Conservation (phyloP, 1,140 invertebrate genomes). For the Aethina tumida region DNA sequence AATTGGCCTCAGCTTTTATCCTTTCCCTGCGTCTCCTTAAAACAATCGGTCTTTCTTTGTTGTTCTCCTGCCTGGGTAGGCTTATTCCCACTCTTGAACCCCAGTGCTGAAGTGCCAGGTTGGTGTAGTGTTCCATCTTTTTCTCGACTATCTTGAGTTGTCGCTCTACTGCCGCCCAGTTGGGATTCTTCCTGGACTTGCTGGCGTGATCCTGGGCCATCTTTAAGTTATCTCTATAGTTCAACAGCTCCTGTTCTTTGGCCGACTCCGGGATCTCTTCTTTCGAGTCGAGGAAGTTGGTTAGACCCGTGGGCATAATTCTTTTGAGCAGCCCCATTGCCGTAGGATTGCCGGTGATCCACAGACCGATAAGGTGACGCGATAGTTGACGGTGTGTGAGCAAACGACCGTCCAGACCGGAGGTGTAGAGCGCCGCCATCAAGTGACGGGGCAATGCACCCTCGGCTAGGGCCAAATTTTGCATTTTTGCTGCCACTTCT, state of each 20-base stretch:
- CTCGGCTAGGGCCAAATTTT: conserved; percentile 90
- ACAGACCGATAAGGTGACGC: conserved; percentile 92
- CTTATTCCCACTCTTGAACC: conserved; percentile 62
- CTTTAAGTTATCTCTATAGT: conserved; percentile 89
- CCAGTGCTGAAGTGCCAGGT: conserved; percentile 84
- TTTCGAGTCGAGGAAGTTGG: conserved; percentile 81
- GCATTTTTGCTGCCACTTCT: conserved; percentile 88
- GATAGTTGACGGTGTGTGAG: conserved; percentile 86
- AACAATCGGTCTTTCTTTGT: conserved; percentile 71
- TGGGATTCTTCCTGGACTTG: conserved; percentile 51
- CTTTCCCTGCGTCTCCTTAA: conserved; percentile 81
- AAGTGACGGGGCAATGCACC: conserved; percentile 93
- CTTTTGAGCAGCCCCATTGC: conserved; percentile 81
- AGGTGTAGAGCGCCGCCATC: conserved; percentile 80
- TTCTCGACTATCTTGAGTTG: conserved; percentile 70
- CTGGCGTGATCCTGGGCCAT: conserved; percentile 77
- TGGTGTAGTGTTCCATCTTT: conserved; percentile 59
- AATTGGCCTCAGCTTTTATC: conserved; percentile 88
- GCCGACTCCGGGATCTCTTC: conserved; percentile 73
- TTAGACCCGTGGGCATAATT: conserved; percentile 81
- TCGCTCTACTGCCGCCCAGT: conserved; percentile 59
- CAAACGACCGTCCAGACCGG: conserved; percentile 63
- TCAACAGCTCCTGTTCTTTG: conserved; percentile 53
- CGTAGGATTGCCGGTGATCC: conserved; percentile 89
- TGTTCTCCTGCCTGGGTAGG: conserved; percentile 51